Percentiles rank a stretch among this genome's conserved stretches.
These are phyloP conservation scores for Nematostella vectensis DNA, from an alignment of 92 coral and sea anemone genomes.

Conservation along the genomic window DNA sequence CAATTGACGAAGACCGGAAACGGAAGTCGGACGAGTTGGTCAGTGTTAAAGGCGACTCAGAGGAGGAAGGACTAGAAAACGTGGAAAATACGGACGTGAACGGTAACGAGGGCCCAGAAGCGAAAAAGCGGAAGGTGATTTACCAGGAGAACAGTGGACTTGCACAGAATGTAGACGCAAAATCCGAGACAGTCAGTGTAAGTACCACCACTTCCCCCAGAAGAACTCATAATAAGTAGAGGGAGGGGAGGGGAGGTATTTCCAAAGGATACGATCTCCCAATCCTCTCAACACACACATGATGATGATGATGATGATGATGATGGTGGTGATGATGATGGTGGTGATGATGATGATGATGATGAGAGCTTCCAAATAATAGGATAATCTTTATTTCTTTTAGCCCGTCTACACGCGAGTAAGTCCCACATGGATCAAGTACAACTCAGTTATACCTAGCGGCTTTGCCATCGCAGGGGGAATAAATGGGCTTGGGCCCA, in stretches of 20 bases:
- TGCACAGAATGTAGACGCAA: conserved; percentile 36
- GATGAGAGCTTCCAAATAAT: not conserved
- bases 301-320: not conserved
- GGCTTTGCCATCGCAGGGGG: conserved; percentile 91
- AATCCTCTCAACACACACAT: not conserved
- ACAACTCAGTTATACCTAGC: conserved; percentile 85
- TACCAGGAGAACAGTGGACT: conserved; percentile 51
- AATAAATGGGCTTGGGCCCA: conserved; percentile 74
- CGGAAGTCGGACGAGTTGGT: conserved; percentile 49
- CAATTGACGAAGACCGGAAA: conserved; percentile 44
- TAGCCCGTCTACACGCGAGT: conserved; percentile 87
- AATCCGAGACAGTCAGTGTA: conserved; percentile 29
- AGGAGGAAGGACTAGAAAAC: conserved; percentile 37
- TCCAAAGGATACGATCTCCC: too few species aligned
- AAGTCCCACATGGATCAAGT: conserved; percentile 98
- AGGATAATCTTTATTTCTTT: not conserved
- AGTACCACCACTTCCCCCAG: conserved; percentile 1
- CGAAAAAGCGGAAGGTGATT: conserved; percentile 61
- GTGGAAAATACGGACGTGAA: conserved; percentile 68
- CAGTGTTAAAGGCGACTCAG: conserved; percentile 28
- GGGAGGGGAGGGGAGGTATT: too few species aligned
- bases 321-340: not conserved
- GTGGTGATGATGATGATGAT: not conserved
- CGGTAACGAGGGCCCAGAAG: conserved; percentile 79
- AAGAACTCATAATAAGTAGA: not conserved